A percentile compares a stretch with the other conserved stretches of the same genome.
These are phyloP conservation scores for Perccottus glenii DNA, from an alignment of 2,113 vertebrate species.

Conservation along the genomic window DNA sequence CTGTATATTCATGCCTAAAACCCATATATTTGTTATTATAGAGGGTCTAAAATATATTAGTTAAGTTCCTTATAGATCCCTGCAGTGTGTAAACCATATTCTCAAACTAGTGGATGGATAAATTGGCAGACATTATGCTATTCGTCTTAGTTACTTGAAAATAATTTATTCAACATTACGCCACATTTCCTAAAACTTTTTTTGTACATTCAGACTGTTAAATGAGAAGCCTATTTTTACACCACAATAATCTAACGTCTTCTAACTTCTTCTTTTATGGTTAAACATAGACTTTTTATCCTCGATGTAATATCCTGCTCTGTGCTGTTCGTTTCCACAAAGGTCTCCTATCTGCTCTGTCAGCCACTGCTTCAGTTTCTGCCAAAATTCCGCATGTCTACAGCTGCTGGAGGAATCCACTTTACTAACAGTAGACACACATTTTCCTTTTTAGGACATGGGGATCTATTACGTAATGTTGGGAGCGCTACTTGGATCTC, in stretches of 20 bases:
- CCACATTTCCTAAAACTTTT: neutral
- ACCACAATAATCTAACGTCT: neutral
- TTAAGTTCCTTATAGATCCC: too few species aligned
- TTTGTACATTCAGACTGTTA: neutral
- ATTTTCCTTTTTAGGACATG: constrained; percentile 84
- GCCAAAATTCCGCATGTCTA: constrained; percentile 25
- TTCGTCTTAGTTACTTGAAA: too few species aligned
- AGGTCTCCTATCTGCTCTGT: constrained; percentile 14
- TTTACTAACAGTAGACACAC: constrained; percentile 55
- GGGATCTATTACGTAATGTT: constrained; percentile 78
- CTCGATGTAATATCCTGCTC: neutral
- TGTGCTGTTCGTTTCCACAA: constrained; percentile 10
- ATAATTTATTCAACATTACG: neutral
- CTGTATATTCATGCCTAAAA: too few species aligned
- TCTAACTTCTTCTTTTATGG: neutral
- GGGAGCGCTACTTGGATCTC: constrained; percentile 68
- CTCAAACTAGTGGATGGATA: too few species aligned
- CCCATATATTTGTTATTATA: too few species aligned
- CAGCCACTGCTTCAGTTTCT: neutral
- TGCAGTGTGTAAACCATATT: too few species aligned
- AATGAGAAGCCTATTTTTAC: neutral
- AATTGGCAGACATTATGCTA: too few species aligned
- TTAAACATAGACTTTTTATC: neutral
- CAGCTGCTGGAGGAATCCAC: constrained; percentile 54
- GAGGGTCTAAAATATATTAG: too few species aligned